phyloP scores from a whole-genome alignment of 2,888 invertebrate species.

The Philopedon plagiatum region DNA sequence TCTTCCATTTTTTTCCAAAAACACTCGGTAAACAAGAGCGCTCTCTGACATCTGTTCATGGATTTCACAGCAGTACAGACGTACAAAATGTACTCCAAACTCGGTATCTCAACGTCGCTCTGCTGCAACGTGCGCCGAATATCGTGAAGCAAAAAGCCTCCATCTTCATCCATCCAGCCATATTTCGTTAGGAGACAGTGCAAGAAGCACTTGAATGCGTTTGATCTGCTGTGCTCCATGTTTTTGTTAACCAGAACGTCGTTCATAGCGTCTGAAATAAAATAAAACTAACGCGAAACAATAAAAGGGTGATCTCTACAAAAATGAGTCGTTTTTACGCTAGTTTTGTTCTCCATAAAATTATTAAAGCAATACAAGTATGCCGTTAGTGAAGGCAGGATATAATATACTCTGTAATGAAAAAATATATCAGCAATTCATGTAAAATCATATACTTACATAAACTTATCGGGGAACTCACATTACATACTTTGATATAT shows the following conservation, averaged over 20 bases:
- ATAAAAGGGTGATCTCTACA: too few relatives aligned
- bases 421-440: conserved; percentile 3
- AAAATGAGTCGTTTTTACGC: too few relatives aligned
- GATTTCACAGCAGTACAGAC: conserved; percentile 64
- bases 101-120: conserved; percentile 59
- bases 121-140: conserved; percentile 63
- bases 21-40: conserved; percentile 65
- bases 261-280: conserved; percentile 63
- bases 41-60: conserved; percentile 64
- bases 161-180: conserved; percentile 67
- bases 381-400: too few relatives aligned
- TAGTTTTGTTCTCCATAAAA: too few relatives aligned
- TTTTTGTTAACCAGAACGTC: conserved; percentile 65
- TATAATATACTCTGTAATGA: too few relatives aligned
- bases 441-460: conserved; percentile 57
- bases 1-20: conserved; percentile 65
- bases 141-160: conserved; percentile 65
- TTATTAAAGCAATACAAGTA: too few relatives aligned
- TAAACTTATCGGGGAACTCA: conserved; percentile 64
- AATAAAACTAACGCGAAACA: too few relatives aligned
- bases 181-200: conserved; percentile 66
- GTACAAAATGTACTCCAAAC: conserved; percentile 63
- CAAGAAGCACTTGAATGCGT: conserved; percentile 65
- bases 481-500: conserved; percentile 64
- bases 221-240: conserved; percentile 57